Evolutionary conservation across 2,113 vertebrate species (phyloP).

Genomic region (Myrmecobius fasciatus): DNA sequence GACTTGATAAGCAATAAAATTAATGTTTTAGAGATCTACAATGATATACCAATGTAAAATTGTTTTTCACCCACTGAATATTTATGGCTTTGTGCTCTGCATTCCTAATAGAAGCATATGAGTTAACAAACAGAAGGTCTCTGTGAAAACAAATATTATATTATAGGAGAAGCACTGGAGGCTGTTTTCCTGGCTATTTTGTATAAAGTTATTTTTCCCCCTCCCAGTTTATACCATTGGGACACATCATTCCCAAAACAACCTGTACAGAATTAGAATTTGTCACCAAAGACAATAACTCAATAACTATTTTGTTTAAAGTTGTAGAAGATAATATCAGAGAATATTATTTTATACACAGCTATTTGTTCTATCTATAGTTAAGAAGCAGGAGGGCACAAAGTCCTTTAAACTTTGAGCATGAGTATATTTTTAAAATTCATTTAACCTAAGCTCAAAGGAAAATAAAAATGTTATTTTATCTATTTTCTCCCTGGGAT

Average conservation of each 20-base stretch:
- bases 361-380: constrained; percentile 44
- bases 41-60: neutral
- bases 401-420: constrained; percentile 46
- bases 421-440: constrained; percentile 16
- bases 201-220: constrained; percentile 32
- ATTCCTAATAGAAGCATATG: neutral
- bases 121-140: neutral
- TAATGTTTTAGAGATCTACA: constrained; percentile 2
- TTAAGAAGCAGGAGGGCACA: constrained; percentile 22
- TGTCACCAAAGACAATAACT: constrained; percentile 59
- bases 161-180: constrained; percentile 47
- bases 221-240: constrained; percentile 49
- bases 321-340: constrained; percentile 61
- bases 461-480: constrained; percentile 20
- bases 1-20: constrained; percentile 9
- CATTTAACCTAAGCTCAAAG: constrained; percentile 14
- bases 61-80: constrained; percentile 50
- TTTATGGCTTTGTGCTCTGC: neutral
- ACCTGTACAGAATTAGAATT: constrained; percentile 65
- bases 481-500: constrained; percentile 10
- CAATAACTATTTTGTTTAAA: constrained; percentile 63
- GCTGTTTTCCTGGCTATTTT: constrained; percentile 59
- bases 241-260: constrained; percentile 67
- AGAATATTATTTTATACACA: constrained; percentile 56
- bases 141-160: constrained; percentile 38